Base-by-base conservation (phyloP, 2,888 invertebrate genomes). In the Ectemnius lituratus region DNA sequence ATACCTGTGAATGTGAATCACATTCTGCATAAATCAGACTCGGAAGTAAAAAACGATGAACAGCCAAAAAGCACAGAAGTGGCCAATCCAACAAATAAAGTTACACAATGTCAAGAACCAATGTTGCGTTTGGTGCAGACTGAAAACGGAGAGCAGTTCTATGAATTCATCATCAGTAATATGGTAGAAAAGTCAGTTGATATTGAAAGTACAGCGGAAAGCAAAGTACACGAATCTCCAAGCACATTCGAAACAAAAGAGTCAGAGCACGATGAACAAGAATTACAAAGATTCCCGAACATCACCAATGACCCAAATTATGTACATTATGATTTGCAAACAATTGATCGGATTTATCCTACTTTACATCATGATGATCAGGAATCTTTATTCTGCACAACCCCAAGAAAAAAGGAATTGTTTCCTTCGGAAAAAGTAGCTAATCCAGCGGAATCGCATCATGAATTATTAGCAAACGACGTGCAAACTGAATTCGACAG, bases 111-210 rank as follows among this genome's bases (percentile, higher is more conserved):
- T 2, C 79, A 76, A 45, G 87, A 85, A 45, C 80, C 87, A 14
- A 83, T 81, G 23, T 75, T 88, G 67, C 79, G 85, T 64, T 76
- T 88, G 52, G 85, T 87, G 8, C 86, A 88, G 57, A 85, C 85
- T 5, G 88, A 89, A 64, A 86, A 82, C 5, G 87, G 85, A 11
- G 85, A 89, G 64, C 87, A 89, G 70, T 88, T 89, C 73, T 88
- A 88, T 60, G 88, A 89, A 79, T 83, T 88, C 37, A 69, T 88
- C 56, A 85, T 89, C 60, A 87, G 85, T 64, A 85, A 86, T 73
- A 78, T 84, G 46, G 68, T 81, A 2, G 87, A 87, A 28, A 86
- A 85, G 75, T n/a, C 70, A 16, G 69, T 74, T 4, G 69, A 64
- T n/a, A n/a, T 59, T 56, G 56, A 8, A 11, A 11, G 37, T 37